Evolutionary conservation across 2,113 vertebrate genomes (phyloP).

Genomic region (Toxotes jaculatrix): DNA sequence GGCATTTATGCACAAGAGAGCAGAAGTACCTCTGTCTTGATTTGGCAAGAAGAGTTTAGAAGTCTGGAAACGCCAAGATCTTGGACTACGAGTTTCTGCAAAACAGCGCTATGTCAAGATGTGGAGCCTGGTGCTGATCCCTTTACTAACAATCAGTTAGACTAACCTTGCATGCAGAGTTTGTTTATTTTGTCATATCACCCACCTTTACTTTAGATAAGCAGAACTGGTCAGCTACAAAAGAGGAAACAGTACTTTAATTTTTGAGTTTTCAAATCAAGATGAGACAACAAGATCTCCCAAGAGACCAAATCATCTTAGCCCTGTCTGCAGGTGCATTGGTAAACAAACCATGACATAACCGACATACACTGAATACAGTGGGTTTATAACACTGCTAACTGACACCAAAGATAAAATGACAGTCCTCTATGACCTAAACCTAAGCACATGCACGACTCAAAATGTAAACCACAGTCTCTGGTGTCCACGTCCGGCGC

Average conservation of each 20-base stretch:
- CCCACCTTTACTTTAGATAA: background rate
- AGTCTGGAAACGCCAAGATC: background rate
- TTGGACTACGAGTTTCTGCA: background rate
- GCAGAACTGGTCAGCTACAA: background rate
- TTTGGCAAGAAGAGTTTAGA: background rate
- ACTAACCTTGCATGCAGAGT: background rate
- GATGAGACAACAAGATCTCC: background rate
- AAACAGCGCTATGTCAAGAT: background rate
- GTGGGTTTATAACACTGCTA: background rate
- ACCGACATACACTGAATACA: background rate
- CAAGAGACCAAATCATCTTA: background rate
- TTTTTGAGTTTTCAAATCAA: too few relatives aligned
- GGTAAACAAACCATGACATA: background rate
- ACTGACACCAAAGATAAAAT: background rate
- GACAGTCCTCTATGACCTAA: background rate
- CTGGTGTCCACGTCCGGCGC: background rate
- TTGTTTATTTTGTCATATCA: background rate
- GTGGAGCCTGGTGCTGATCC: background rate
- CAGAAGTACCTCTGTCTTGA: conserved; percentile 8
- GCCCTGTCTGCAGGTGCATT: background rate
- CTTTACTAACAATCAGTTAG: too few relatives aligned
- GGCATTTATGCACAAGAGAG: background rate
- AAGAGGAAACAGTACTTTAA: background rate
- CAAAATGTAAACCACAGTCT: background rate
- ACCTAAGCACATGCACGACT: background rate